These are phyloP conservation scores for Verasper variegatus DNA, from an alignment of 2,113 vertebrate genomes.

Conservation along the genomic window DNA sequence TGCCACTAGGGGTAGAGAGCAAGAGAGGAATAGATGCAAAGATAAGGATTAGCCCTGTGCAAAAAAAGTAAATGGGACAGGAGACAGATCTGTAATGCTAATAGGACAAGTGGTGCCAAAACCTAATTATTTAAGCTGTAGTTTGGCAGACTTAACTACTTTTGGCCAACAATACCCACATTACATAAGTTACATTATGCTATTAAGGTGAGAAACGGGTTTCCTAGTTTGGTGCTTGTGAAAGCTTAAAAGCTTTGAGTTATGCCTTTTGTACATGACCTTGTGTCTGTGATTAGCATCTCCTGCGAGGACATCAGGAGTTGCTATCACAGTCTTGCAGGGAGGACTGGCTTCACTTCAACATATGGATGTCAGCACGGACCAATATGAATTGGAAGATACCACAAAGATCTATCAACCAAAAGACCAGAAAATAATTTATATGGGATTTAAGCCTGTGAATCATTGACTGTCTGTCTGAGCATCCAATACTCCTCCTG, in stretches of 20 bases:
- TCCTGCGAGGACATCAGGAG: slow-evolving; percentile 15
- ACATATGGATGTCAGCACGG: slow-evolving; percentile 13
- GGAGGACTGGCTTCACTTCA: slow-evolving; percentile 18
- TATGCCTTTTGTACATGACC: slow-evolving; percentile 23
- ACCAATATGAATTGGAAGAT: slow-evolving; percentile 5
- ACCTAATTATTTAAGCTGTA: background rate
- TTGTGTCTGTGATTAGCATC: slow-evolving; percentile 47
- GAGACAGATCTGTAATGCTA: background rate
- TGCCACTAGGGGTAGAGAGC: too few relatives aligned
- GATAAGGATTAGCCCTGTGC: slow-evolving; percentile 2
- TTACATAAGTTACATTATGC: background rate
- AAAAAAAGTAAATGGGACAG: background rate
- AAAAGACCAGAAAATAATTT: background rate
- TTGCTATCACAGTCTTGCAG: slow-evolving; percentile 7
- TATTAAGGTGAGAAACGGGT: background rate
- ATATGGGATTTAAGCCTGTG: background rate
- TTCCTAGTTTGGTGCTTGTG: slow-evolving; percentile 27
- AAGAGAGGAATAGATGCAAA: background rate
- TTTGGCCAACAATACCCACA: background rate
- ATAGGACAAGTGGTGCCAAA: background rate
- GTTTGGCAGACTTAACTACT: slow-evolving; percentile 5
- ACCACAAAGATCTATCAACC: slow-evolving; percentile 2
- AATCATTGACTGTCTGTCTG: background rate
- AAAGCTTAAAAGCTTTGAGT: slow-evolving; percentile 54
- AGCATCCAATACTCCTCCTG: slow-evolving; percentile 39